Evolutionary conservation across 2,113 vertebrate species (phyloP).

Genomic region (Heptranchias perlo): DNA sequence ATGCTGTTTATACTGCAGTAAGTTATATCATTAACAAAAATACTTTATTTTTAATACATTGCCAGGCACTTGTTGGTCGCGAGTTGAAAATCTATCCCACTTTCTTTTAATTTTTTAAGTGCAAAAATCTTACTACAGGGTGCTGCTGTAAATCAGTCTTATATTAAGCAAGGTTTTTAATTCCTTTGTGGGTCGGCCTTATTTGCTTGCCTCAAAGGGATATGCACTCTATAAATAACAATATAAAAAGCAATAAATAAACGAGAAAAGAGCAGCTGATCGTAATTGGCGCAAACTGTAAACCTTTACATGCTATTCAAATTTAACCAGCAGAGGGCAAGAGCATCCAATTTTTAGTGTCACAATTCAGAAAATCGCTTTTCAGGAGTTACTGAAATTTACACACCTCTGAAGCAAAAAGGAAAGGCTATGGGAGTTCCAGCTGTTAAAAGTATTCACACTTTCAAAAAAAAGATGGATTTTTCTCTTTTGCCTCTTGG

Average conservation of each 20-base stretch:
- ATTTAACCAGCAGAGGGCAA: constrained; percentile 33
- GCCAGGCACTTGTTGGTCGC: neutral
- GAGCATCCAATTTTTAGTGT: neutral
- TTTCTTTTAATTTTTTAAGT: neutral
- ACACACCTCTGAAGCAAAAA: neutral
- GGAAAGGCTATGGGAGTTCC: neutral
- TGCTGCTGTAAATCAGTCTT: neutral
- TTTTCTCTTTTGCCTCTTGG: neutral
- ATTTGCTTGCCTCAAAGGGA: neutral
- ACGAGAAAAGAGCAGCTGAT: neutral
- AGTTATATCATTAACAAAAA: no score
- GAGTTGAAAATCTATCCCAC: neutral
- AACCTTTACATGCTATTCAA: neutral
- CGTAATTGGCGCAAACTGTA: neutral
- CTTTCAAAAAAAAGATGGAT: neutral
- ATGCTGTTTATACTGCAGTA: no score
- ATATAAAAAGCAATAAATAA: neutral
- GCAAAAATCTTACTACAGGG: neutral
- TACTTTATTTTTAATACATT: neutral
- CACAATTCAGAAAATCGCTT: no score
- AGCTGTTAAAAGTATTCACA: neutral
- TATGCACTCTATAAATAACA: neutral
- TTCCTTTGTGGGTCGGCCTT: neutral
- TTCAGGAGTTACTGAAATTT: neutral
- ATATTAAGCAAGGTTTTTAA: no score